phyloP scores from a whole-genome alignment of 2,888 invertebrate genomes.

The Mongoloraphidia duomilia region DNA sequence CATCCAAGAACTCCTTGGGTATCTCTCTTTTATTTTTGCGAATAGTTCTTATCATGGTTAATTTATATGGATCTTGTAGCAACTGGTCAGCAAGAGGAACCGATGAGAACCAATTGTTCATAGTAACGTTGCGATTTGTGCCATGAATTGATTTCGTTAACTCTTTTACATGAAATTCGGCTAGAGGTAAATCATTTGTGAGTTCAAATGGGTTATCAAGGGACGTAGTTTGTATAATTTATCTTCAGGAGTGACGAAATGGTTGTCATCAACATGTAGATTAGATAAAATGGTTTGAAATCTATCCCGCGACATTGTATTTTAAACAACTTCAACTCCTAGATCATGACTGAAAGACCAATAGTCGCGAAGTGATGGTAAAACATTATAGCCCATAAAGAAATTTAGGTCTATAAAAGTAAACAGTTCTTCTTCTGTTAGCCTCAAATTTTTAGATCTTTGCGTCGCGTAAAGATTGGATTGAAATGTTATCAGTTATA shows the following conservation, averaged over 20 bases:
- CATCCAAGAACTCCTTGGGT: conserved; percentile 16
- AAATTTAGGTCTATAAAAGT: no score
- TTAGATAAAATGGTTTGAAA: conserved; percentile 6
- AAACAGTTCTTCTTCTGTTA: no score
- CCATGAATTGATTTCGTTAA: conserved; percentile 17
- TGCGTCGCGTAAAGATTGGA: no score
- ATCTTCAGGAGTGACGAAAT: conserved; percentile 1
- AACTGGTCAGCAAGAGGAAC: conserved; percentile 19
- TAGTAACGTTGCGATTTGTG: conserved; percentile 16
- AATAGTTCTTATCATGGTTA: conserved; percentile 21
- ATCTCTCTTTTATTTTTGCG: conserved; percentile 23
- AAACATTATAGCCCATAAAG: no score
- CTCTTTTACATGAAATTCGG: conserved; percentile 16
- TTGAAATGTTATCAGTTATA: no score
- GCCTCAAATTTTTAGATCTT: no score
- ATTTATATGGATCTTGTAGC: conserved; percentile 20
- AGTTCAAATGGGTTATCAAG: conserved; percentile 7
- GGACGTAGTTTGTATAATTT: conserved; percentile 9
- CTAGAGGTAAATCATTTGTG: conserved; percentile 15
- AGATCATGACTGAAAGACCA: conserved; percentile 2
- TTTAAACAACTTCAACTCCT: neutral
- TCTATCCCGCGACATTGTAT: conserved; percentile 2
- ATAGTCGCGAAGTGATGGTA: conserved; percentile 1
- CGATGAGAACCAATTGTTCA: conserved; percentile 24
- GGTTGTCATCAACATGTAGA: conserved; percentile 7